phyloP scores from a whole-genome alignment of 2,888 invertebrate species.

The Labia minor region DNA sequence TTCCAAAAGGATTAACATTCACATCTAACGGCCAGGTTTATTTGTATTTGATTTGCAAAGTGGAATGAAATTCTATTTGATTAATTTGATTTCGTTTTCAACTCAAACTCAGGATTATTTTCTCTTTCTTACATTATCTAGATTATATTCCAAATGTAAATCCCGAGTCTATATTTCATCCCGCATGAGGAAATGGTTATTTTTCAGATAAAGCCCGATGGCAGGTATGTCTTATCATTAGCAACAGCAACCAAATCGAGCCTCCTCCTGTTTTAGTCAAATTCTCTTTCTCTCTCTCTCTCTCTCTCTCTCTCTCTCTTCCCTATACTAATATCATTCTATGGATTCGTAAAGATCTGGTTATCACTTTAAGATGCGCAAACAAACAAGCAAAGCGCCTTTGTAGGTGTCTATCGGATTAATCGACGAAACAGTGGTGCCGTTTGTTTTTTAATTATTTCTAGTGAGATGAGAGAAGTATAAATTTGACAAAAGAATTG shows the following conservation, averaged over 20 bases:
- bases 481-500: too few species aligned
- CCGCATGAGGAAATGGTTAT: slow-evolving; percentile 7
- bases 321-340: not conserved
- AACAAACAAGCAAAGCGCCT: not conserved
- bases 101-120: not conserved
- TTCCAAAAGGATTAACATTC: too few species aligned
- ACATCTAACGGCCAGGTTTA: too few species aligned
- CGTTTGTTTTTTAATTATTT: too few species aligned
- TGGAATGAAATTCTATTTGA: too few species aligned
- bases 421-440: not conserved
- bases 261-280: not conserved
- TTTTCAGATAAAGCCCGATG: not conserved
- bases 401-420: not conserved
- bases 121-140: slow-evolving; percentile 3
- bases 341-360: not conserved
- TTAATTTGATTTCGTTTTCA: too few species aligned
- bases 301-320: not conserved
- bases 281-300: not conserved
- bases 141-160: not conserved
- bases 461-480: too few species aligned
- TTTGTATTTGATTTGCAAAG: too few species aligned
- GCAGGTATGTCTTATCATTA: slow-evolving; percentile 8
- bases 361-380: not conserved
- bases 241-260: not conserved
- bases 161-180: not conserved